Base-by-base conservation (phyloP, 2,888 invertebrate species). In the Teleogryllus oceanicus region DNA sequence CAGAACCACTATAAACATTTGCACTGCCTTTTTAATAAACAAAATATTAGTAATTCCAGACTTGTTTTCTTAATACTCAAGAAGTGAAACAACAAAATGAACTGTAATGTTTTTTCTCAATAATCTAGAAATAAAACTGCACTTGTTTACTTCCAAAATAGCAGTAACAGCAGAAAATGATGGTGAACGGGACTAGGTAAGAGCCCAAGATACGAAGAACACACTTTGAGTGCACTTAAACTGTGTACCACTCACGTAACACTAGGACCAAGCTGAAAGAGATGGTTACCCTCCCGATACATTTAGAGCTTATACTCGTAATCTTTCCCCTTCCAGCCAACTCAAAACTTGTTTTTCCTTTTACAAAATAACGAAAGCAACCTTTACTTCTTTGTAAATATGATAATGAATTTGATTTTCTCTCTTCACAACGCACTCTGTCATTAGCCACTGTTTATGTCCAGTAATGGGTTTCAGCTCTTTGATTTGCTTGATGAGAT, bases 401-500 rank as follows among this genome's bases (percentile, higher is more conserved):
- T 80, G 77, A 78, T 50, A 79, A 80, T 80, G 79, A 77, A 80
- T 77, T 80, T 80, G 75, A 75, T 49, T 78, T 78, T 75, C n/a
- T 75, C 18, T 75, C 13, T 37, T 78, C 79, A 79, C 78, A 77
- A 81, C 75, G 75, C 62, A 62, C 62, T 62, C 62, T 75, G 50
- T 51, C 21, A 20, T 74, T 50, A 20, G n/a, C 80, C 76, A 78
- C 76, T 80, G 81, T 82, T 88, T 89, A 86, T 89, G 89, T 84
- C 91, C 91, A 84, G 91, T 89, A 85, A 90, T 88, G 85, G 96
- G 94, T 89, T 96, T 97, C 86, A 99, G 93, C 91, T 99, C 99
- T 91, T 97, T 97, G 89, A 99, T 99, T 92, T 99, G 99, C 90
- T 99, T 98, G 89, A 99, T 99, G 88, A 99, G 94, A 91, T 99